Evolutionary conservation across 1,140 invertebrate genomes (phyloP).

Genomic region (Drosophila gunungcola): DNA sequence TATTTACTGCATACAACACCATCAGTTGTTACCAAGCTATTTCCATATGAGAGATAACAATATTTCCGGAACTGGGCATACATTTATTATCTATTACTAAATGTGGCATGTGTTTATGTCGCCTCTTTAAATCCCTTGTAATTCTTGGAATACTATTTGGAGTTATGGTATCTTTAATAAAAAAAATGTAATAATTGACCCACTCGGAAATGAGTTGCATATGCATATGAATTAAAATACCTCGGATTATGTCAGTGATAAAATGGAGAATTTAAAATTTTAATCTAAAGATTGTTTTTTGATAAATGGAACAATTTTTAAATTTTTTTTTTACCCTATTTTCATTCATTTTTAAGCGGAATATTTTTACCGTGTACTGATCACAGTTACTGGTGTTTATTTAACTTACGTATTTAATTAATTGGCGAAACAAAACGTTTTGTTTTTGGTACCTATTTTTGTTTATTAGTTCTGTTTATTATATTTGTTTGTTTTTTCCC

Average conservation of each 20-base stretch:
- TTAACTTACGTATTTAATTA: conserved; percentile 51
- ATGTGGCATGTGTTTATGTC: neutral
- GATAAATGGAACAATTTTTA: no score
- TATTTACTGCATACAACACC: conserved; percentile 49
- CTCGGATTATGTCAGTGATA: neutral
- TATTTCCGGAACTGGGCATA: conserved; percentile 24
- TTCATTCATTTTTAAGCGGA: neutral
- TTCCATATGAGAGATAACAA: conserved; percentile 16
- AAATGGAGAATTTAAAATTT: neutral
- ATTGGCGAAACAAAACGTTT: conserved; percentile 1
- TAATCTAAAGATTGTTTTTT: neutral
- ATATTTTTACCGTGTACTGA: conserved; percentile 10
- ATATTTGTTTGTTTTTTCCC: conserved; percentile 33
- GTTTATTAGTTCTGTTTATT: conserved; percentile 31
- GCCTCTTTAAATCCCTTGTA: neutral
- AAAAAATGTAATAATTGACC: neutral
- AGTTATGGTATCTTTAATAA: neutral
- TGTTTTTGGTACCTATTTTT: conserved; percentile 19
- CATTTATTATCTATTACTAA: conserved; percentile 12
- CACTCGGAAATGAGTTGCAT: neutral
- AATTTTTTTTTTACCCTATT: no score
- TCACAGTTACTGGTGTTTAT: conserved; percentile 5
- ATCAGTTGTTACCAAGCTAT: conserved; percentile 43
- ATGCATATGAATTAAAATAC: neutral
- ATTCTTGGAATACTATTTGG: neutral